A percentile compares a stretch with the other conserved stretches of the same genome.
phyloP scores from a whole-genome alignment of 35 echinoderm and acorn worm species.

The Apostichopus japonicus region DNA sequence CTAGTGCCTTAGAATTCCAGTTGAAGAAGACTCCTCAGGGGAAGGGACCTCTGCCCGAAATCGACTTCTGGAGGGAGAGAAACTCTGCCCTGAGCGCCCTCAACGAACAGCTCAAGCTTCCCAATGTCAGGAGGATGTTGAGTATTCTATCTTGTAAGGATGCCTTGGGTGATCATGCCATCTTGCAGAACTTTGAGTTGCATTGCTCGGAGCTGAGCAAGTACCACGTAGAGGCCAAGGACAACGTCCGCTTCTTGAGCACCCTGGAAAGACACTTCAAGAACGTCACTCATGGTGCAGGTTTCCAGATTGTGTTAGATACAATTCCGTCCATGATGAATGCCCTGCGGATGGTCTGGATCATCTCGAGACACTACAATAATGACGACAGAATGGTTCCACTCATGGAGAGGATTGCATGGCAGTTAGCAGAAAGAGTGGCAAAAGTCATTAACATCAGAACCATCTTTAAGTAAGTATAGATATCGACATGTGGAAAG shows the following conservation, averaged over 20 bases:
- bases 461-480: constrained; percentile 96
- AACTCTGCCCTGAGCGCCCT: constrained; percentile 94
- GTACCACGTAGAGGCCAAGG: constrained; percentile 96
- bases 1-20: constrained; percentile 83
- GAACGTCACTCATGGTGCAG: constrained; percentile 96
- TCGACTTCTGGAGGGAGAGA: constrained; percentile 98
- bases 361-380: constrained; percentile 99
- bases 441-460: constrained; percentile 99
- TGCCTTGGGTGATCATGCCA: constrained; percentile 86
- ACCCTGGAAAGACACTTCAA: constrained; percentile 98
- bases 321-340: constrained; percentile 99
- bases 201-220: constrained; percentile 94
- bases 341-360: constrained; percentile 98
- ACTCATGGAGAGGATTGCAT: constrained; percentile 98
- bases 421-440: constrained; percentile 97
- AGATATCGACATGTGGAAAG: not conserved
- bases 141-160: constrained; percentile 92
- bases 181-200: constrained; percentile 96
- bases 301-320: constrained; percentile 95
- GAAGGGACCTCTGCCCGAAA: constrained; percentile 93
- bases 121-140: constrained; percentile 85
- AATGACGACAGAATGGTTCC: constrained; percentile 98
- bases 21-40: constrained; percentile 95
- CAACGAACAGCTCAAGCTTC: constrained; percentile 92
- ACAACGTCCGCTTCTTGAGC: constrained; percentile 96